Evolutionary conservation across 2,113 vertebrate genomes (phyloP).

Genomic region (Rhinopomastus cyanomelas): DNA sequence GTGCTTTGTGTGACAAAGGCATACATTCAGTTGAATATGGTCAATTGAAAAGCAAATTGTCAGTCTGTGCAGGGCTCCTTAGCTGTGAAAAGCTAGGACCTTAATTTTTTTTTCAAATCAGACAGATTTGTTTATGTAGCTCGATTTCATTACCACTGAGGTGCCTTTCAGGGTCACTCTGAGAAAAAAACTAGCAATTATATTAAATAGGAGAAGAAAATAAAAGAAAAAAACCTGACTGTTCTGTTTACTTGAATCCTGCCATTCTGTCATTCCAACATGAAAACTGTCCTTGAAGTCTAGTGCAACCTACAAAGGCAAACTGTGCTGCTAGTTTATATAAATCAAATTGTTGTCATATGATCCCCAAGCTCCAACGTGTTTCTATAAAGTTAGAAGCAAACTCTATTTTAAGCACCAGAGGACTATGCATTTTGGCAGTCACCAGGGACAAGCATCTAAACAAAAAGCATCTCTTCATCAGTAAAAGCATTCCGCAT

Average conservation of each 20-base stretch:
- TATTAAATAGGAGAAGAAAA: conserved; percentile 56
- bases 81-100: conserved; percentile 8
- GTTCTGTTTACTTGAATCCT: conserved; percentile 59
- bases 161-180: conserved; percentile 42
- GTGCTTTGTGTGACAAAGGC: background rate
- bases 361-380: conserved; percentile 24
- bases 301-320: conserved; percentile 46
- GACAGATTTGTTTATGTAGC: conserved; percentile 41
- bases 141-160: conserved; percentile 43
- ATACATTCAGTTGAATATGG: background rate
- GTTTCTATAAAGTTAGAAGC: conserved; percentile 34
- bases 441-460: background rate
- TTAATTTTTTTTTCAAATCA: conserved; percentile 34
- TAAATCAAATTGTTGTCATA: conserved; percentile 55
- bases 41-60: conserved; percentile 30
- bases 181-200: conserved; percentile 40
- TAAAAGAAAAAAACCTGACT: background rate
- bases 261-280: conserved; percentile 55
- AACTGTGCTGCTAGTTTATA: conserved; percentile 41
- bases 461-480: conserved; percentile 6
- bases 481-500: background rate
- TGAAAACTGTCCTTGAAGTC: conserved; percentile 63
- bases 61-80: conserved; percentile 14
- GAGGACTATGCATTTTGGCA: background rate
- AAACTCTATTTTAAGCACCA: conserved; percentile 29